These are phyloP conservation scores for Sipunculus nudus DNA, from an alignment of 2,888 invertebrate species.

Conservation along the genomic window DNA sequence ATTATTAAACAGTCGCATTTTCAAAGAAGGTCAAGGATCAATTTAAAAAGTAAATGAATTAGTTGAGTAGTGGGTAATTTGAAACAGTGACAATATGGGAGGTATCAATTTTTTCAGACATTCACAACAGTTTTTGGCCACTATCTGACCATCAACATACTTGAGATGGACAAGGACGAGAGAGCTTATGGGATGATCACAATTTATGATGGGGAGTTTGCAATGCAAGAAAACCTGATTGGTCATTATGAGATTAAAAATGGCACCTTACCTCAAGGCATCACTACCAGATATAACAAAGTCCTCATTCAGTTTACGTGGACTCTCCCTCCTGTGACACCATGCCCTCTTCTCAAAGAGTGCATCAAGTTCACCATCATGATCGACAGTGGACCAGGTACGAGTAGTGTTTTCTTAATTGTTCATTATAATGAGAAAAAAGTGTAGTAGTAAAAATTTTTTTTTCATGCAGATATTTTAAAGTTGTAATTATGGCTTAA, in stretches of 20 bases:
- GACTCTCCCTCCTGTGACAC: constrained; percentile 34
- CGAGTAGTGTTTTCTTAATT: constrained; percentile 68
- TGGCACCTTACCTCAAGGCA: constrained; percentile 85
- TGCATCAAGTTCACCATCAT: constrained; percentile 79
- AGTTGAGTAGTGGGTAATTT: too few species aligned
- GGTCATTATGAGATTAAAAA: constrained; percentile 82
- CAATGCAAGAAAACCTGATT: constrained; percentile 75
- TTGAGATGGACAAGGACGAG: constrained; percentile 77
- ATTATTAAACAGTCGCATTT: too few species aligned
- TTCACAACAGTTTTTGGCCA: constrained; percentile 71
- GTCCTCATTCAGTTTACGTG: constrained; percentile 80
- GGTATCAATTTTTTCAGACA: constrained; percentile 40
- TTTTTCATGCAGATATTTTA: too few species aligned
- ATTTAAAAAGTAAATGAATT: too few species aligned
- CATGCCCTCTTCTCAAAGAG: constrained; percentile 70
- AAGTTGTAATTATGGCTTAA: too few species aligned
- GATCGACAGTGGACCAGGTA: constrained; percentile 76
- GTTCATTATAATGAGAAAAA: too few species aligned
- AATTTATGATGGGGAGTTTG: constrained; percentile 49
- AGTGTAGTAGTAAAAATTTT: too few species aligned
- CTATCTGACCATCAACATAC: constrained; percentile 84
- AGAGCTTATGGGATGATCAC: constrained; percentile 72
- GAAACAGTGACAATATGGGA: neutral
- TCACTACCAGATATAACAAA: constrained; percentile 80
- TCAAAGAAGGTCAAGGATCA: too few species aligned